Percentiles rank a stretch among this genome's conserved stretches.
Conservation (phyloP, 2,797 vertebrate species). For the Benthosema pterotum region DNA sequence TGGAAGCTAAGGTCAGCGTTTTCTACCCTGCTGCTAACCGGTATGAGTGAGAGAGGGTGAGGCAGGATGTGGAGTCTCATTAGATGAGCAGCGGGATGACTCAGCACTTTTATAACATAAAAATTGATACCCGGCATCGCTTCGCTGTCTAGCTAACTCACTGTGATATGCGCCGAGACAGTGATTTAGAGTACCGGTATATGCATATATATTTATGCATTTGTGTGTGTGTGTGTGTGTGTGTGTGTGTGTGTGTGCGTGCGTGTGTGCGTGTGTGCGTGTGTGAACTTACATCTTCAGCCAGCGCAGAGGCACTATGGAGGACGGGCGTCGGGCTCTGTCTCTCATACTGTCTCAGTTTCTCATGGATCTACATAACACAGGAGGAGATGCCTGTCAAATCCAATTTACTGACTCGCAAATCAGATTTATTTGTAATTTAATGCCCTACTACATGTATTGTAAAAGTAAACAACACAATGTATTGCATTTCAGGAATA, state of each 20-base stretch:
- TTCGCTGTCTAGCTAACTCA: conserved; percentile 43
- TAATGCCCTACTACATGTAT: no score
- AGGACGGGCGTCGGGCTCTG: conserved; percentile 92
- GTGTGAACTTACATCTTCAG: conserved; percentile 88
- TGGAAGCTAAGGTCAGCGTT: conserved; percentile 64
- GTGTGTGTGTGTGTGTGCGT: conserved; percentile 20
- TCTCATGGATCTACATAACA: conserved; percentile 91
- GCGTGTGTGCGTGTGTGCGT: conserved; percentile 15
- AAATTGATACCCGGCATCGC: conserved; percentile 53
- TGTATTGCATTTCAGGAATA: no score
- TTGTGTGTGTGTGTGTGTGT: conserved; percentile 23
- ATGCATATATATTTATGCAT: background rate
- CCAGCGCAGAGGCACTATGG: conserved; percentile 90
- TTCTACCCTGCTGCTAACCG: conserved; percentile 47
- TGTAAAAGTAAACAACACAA: no score
- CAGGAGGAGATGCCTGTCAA: conserved; percentile 8
- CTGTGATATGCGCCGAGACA: conserved; percentile 46
- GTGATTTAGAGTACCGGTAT: conserved; percentile 1
- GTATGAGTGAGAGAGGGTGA: conserved; percentile 36
- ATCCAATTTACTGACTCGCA: no score
- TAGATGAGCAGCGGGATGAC: conserved; percentile 55
- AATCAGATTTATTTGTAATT: no score
- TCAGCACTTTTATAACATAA: conserved; percentile 68
- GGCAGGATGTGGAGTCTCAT: conserved; percentile 66
- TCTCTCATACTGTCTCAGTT: conserved; percentile 91